A percentile compares a stretch with the other conserved stretches of the same genome.
Conservation (phyloP, 1,140 invertebrate genomes). For the Leguminivora glycinivorella region DNA sequence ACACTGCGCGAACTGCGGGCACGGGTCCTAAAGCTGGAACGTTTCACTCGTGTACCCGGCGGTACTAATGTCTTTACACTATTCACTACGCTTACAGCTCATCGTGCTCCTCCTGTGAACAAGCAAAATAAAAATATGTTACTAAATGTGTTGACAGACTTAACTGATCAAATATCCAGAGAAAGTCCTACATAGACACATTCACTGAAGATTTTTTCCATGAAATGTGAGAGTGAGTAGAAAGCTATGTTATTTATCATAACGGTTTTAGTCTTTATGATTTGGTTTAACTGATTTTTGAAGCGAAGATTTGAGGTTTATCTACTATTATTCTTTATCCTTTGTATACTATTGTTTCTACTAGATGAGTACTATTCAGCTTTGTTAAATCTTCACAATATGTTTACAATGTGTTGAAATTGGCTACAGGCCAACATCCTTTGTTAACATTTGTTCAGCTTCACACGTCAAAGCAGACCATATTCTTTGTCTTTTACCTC, state of each 20-base stretch:
- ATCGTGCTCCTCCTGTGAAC: constrained; percentile 79
- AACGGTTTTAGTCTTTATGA: too few relatives aligned
- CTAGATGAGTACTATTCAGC: neutral
- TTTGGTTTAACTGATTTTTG: too few relatives aligned
- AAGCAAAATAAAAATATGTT: constrained; percentile 35
- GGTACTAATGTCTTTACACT: constrained; percentile 62
- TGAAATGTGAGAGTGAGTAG: neutral
- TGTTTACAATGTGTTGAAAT: neutral
- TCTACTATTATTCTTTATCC: too few relatives aligned
- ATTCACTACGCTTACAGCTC: constrained; percentile 80
- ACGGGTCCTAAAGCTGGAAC: constrained; percentile 13
- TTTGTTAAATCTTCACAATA: constrained; percentile 26
- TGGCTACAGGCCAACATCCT: neutral
- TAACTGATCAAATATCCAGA: too few relatives aligned
- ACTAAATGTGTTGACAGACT: neutral
- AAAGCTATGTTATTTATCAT: too few relatives aligned
- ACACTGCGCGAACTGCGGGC: neutral
- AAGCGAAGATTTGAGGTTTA: too few relatives aligned
- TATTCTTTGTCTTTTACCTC: neutral
- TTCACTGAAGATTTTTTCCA: too few relatives aligned
- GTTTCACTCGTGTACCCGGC: constrained; percentile 44
- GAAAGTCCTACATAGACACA: too few relatives aligned
- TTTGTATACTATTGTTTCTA: neutral
- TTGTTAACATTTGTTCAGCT: constrained; percentile 1
- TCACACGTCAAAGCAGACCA: neutral